phyloP scores from a whole-genome alignment of 2,797 vertebrate genomes.

The Chelonia mydas region DNA sequence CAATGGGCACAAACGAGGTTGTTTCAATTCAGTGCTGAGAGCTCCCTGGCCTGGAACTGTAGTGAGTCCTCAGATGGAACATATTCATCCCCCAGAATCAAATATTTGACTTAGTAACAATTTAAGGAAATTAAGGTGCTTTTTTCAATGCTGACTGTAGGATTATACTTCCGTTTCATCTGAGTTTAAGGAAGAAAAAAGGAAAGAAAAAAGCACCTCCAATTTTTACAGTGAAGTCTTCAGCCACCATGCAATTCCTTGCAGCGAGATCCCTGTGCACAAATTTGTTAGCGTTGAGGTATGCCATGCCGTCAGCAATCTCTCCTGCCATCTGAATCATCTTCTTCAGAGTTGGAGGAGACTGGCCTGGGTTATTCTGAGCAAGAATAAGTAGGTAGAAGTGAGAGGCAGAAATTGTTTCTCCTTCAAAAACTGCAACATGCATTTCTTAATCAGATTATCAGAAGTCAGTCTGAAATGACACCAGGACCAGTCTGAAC shows the following conservation, averaged over 20 bases:
- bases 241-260: conserved; percentile 98
- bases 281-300: conserved; percentile 99
- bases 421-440: neutral
- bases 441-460: neutral
- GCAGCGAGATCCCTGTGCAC: conserved; percentile 98
- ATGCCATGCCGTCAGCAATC: conserved; percentile 98
- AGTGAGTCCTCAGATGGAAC: neutral
- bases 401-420: neutral
- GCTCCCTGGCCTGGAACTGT: conserved; percentile 38
- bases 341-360: conserved; percentile 94
- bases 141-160: neutral
- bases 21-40: conserved; percentile 3
- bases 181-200: neutral
- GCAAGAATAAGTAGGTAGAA: neutral
- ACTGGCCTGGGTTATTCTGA: conserved; percentile 88
- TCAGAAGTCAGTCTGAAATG: neutral
- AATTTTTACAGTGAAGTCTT: conserved; percentile 99
- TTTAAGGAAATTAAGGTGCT: neutral
- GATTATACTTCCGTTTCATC: neutral
- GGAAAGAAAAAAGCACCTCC: conserved; percentile 86
- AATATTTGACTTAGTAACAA: neutral
- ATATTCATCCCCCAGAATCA: neutral
- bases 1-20: neutral
- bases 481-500: neutral
- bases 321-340: conserved; percentile 99